These are phyloP conservation scores for Mastigias papua DNA, from an alignment of 30 jellyfish, hydroid and myxozoan species.

Conservation along the genomic window DNA sequence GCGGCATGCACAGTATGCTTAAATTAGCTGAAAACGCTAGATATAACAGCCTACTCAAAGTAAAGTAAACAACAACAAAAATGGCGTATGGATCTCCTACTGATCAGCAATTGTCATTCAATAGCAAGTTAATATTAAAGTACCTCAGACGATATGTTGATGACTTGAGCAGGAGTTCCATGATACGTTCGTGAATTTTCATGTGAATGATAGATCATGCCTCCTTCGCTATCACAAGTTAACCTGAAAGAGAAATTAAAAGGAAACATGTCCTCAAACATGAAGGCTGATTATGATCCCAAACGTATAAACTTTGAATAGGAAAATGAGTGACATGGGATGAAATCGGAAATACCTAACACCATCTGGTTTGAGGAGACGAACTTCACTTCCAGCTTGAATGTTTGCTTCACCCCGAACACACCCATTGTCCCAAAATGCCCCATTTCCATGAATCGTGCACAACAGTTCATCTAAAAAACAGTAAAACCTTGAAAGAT, in stretches of 20 bases:
- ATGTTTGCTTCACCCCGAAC: constrained; percentile 76
- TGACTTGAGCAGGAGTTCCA: constrained; percentile 57
- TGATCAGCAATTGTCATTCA: neutral
- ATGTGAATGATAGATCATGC: constrained; percentile 73
- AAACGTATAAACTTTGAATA: no score
- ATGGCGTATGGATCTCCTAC: neutral
- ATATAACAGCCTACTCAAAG: no score
- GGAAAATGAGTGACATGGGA: neutral
- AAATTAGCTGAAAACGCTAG: no score
- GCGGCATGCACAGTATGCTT: no score
- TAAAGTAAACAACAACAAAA: no score
- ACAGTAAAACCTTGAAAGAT: neutral
- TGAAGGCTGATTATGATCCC: neutral
- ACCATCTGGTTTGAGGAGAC: constrained; percentile 76
- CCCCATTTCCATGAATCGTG: constrained; percentile 88
- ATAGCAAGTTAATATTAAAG: neutral
- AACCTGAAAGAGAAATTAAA: constrained; percentile 22
- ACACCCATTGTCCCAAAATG: constrained; percentile 84
- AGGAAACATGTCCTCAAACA: neutral
- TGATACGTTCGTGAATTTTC: constrained; percentile 79
- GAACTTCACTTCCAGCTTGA: constrained; percentile 48
- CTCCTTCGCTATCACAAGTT: constrained; percentile 37
- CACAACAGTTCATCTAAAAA: constrained; percentile 76
- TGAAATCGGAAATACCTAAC: neutral
- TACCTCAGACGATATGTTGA: constrained; percentile 71